Evolutionary conservation across 2,888 invertebrate genomes (phyloP), one percentile per base, ranked within the genome.

Genomic region (Tetranychus piercei): DNA sequence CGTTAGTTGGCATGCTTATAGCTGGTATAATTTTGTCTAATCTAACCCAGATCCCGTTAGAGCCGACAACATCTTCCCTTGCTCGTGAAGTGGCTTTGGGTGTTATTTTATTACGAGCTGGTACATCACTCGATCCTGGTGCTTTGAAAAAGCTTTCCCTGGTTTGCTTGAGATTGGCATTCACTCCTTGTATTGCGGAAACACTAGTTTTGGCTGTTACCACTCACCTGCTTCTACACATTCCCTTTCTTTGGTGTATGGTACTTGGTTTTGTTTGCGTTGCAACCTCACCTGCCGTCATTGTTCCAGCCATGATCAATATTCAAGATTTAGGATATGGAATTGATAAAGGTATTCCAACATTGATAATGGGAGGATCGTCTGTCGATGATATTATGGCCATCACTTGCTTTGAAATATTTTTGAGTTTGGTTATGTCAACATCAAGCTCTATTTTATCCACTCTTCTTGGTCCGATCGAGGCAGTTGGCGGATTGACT

Each of bases 331-430:
- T 90, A 81, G 92, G 92, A 6, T 93, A 92, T 81, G 96, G 96
- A 0, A 90, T 93, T 1, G 90, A 90, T 70, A 93, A 94, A 85
- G 96, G 96, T 23, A 92, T 97, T 74, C 94, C 96, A 0, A 96
- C 96, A 0, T 85, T 97, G 72, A 91, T 96, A 75, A 90, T 96
- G 66, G 96, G 96, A 0, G 90, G 95, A 0, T 89, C 95, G 7
- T 94, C 94, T 72, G 88, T 97, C 73, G 96, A 96, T 81, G 95
- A 97, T 82, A 94, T 96, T 0, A 86, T 91, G 34, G 94, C 95
- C 22, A 96, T 97, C 34, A 94, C 94, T 65, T 88, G 91, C 74
- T 96, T 92, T 81, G 93, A 94, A 71, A 90, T 96, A 74, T 86
- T 92, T 76, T 87, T 90, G 76, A 91, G 92, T 76, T 45, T 74